phyloP scores from a whole-genome alignment of 2,797 vertebrate genomes.

The Mastacembelus armatus region DNA sequence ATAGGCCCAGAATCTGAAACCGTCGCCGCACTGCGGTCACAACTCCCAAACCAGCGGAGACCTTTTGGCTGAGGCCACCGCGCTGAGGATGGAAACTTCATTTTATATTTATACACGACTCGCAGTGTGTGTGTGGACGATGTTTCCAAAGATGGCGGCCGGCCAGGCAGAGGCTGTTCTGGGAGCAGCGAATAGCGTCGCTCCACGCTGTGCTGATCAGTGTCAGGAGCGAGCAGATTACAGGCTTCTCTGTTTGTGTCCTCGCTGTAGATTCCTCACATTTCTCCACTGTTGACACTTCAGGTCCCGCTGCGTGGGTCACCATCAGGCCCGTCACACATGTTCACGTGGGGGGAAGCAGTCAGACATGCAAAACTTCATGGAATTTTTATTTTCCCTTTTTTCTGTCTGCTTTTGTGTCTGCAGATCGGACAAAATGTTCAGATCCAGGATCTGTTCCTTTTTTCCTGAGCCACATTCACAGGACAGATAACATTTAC shows the following conservation, averaged over 20 bases:
- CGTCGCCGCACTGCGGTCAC: constrained; percentile 82
- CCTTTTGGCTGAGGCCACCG: constrained; percentile 70
- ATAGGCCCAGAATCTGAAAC: constrained; percentile 84
- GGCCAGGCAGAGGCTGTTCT: constrained; percentile 51
- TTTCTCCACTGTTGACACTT: constrained; percentile 35
- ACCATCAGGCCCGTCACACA: too few species aligned
- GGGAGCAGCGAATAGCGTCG: constrained; percentile 40
- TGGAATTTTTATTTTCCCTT: too few species aligned
- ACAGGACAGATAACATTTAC: too few species aligned
- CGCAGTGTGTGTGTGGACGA: constrained; percentile 16
- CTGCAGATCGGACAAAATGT: too few species aligned
- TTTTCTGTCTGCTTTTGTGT: too few species aligned
- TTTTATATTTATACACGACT: constrained; percentile 71
- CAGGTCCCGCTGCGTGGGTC: not conserved
- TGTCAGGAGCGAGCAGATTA: constrained; percentile 26
- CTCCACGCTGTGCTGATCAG: constrained; percentile 45
- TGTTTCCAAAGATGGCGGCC: constrained; percentile 40
- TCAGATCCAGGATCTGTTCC: too few species aligned
- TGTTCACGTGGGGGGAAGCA: not conserved
- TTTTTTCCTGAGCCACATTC: too few species aligned
- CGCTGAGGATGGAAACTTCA: constrained; percentile 76
- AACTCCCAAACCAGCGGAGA: constrained; percentile 78
- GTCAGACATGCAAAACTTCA: not conserved
- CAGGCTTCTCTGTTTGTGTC: constrained; percentile 19
- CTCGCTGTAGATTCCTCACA: constrained; percentile 51